Base-by-base conservation (phyloP, 2,888 invertebrate species). In the Alcis repandata region DNA sequence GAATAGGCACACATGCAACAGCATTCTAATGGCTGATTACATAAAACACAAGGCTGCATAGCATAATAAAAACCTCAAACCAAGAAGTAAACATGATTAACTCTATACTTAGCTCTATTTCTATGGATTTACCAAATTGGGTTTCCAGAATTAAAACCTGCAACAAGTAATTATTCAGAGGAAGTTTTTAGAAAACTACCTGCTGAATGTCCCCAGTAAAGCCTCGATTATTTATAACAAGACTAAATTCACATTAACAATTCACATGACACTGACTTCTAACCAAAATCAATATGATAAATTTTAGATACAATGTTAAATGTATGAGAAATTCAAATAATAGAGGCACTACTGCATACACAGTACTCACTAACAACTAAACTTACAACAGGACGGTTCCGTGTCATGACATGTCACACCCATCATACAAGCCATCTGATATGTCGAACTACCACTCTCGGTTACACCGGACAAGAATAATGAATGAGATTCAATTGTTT, bases 381-480 rank as follows among this genome's bases (percentile, higher is more conserved):
- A 85, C 80, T 85, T 85, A 89, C 80, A 83, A 81, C 83, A 88
- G 91, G 91, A 92, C 91, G 91, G 91, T 87, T 88, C 79, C 78
- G 77, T n/a, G n/a, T 83, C 76, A 78, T 79, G 76, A 81, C 76
- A 74, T 79, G 74, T 73, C 67, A 63, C 66, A 67, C 36, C 61
- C 53, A 71, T 77, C 75, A 72, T 80, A 80, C 67, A 86, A 87
- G 84, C 81, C 67, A 82, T 76, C 52, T 81, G 88, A 90, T 90
- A 90, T 89, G 90, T 82, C 71, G 71, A 67, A 77, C 82, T 83
- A 83, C 78, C 80, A 79, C 76, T 72, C 70, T 63, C 69, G 69
- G 70, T 67, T 71, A 51, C 60, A 71, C 43, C 59, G 68, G 67
- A 64, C 61, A 59, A 57, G 61, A 62, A 53, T 27, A 27, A 27